Evolutionary conservation across 1,140 invertebrate genomes (phyloP), one percentile per base, ranked within the genome.

Genomic region (Bemisia tabaci): DNA sequence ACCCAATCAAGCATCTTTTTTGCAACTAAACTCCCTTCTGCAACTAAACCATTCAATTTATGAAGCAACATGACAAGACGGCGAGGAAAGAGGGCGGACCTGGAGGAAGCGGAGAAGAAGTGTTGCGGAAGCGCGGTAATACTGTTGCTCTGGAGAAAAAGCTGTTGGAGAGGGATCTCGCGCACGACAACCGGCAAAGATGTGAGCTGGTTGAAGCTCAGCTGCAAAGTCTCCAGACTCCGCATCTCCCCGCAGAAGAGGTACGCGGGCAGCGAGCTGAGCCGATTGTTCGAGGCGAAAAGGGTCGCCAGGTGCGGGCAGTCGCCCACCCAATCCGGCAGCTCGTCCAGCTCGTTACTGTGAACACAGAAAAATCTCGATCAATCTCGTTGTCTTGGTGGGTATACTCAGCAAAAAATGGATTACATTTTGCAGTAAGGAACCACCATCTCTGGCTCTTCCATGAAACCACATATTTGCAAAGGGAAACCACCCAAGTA

Each of bases 291-390:
- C 27, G 85, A 86, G 5, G 88, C 89, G 72, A 86, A 86, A 25
- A 92, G 79, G 23, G 83, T 84, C 26, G 83, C 81, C 59, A 92
- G 78, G 65, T 87, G 81, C n/a, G 83, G 83, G 70, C 90, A 85
- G n/a, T 85, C 83, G 24, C 84, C 84, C 48, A 87, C 79, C 89
- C 90, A 92, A 71, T 87, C 85, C 0, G 90, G 90, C 59, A 92
- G 75, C 1, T 83, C 79, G 48, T 84, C 84, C 60, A 92, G 76
- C 73, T 86, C 84, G 72, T 92, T 92, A 74, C 82, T 83, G 70
- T 48, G 73, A 74, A 67, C 60, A 65, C 60, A 68, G n/a, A n/a
- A n/a, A n/a, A n/a, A n/a, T n/a, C n/a, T n/a, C n/a, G n/a, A n/a
- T n/a, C n/a, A n/a, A n/a, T n/a, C n/a, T n/a, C n/a, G n/a, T n/a